Conservation (phyloP, 2,797 vertebrate genomes). For the Somateria mollissima region DNA sequence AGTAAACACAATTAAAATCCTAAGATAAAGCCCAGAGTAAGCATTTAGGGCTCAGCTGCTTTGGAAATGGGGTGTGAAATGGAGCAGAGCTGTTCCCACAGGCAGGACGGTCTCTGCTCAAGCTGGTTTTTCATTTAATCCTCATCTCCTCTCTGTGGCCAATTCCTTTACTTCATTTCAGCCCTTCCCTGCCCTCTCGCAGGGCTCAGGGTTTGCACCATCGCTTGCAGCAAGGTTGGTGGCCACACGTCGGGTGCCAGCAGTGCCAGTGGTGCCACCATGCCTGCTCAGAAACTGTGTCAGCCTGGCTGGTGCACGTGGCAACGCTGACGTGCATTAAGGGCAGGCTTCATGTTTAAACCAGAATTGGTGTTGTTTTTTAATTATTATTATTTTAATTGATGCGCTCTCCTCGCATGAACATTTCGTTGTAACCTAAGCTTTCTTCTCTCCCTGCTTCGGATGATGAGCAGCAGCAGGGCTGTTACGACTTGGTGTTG, state of each 20-base stretch:
- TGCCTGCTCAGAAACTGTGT: fast-evolving
- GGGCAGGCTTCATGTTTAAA: not conserved
- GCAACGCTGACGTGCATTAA: not conserved
- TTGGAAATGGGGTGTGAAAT: not conserved
- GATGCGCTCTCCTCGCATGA: not conserved
- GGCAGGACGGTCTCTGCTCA: not conserved
- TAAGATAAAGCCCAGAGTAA: not conserved
- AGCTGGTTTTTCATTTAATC: not conserved
- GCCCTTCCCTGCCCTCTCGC: fast-evolving
- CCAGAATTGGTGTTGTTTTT: not conserved
- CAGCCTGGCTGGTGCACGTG: not conserved
- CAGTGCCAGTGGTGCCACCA: not conserved
- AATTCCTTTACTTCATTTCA: not conserved
- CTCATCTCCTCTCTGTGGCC: not conserved
- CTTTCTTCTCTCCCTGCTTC: not conserved
- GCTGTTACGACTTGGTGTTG: too few relatives aligned
- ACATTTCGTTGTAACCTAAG: not conserved
- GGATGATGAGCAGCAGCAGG: not conserved
- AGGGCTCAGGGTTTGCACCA: not conserved
- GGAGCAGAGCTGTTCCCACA: not conserved
- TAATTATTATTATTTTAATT: not conserved
- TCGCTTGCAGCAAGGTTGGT: not conserved
- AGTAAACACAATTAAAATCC: constrained; percentile 38
- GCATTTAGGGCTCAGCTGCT: not conserved
- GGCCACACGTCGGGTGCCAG: fast-evolving